Conservation (phyloP, 53 echinoderm and acorn worm species). For the Henricia sp. region DNA sequence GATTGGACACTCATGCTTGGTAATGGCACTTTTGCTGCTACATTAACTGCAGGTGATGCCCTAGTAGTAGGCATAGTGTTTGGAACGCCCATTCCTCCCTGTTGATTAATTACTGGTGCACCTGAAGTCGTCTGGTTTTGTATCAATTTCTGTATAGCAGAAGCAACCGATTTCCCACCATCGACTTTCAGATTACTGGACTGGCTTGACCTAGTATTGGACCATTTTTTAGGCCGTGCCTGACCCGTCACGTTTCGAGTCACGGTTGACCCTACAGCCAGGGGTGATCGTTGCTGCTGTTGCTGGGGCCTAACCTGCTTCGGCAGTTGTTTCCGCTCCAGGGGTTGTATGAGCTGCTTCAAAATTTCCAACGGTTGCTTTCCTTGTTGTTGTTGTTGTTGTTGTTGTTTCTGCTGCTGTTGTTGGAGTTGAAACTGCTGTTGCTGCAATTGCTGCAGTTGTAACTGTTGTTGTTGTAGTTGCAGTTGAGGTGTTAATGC, state of each 20-base stretch:
- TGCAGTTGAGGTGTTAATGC: background rate
- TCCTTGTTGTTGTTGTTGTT: background rate
- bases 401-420: background rate
- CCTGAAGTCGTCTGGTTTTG: too few relatives aligned
- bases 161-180: too few relatives aligned
- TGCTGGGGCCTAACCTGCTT: background rate
- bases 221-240: slow-evolving; percentile 26
- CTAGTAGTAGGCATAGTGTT: too few relatives aligned
- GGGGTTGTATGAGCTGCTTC: background rate
- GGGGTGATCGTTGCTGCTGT: background rate
- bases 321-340: background rate
- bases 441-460: background rate
- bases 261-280: background rate
- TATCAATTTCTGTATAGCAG: too few relatives aligned
- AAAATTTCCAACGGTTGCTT: background rate
- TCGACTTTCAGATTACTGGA: too few relatives aligned
- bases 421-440: background rate
- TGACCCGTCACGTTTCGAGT: background rate
- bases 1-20: background rate
- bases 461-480: background rate
- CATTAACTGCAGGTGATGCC: too few relatives aligned
- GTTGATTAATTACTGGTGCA: too few relatives aligned
- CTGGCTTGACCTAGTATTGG: too few relatives aligned
- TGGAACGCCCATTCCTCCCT: too few relatives aligned
- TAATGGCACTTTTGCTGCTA: too few relatives aligned